Base-by-base conservation (phyloP, 2,113 vertebrate genomes). In the Thryonomys swinderianus region DNA sequence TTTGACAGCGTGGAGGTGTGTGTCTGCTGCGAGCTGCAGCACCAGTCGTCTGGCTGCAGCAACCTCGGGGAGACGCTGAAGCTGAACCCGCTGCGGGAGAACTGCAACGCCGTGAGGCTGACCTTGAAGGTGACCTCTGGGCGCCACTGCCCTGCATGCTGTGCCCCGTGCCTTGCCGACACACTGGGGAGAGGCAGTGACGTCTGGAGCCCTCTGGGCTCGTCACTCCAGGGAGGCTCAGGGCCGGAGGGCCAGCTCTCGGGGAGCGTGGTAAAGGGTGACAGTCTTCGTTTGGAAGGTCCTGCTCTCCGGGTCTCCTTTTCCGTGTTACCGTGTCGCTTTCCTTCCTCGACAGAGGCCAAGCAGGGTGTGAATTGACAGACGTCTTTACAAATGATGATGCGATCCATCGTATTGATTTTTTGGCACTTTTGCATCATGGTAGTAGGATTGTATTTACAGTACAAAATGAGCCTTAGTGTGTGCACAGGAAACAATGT, bases 1-100 rank as follows among this genome's bases (percentile, higher is more conserved):
- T 99, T 99, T 18, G 99, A 99, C 98, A 99, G 99, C 13, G 99
- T 99, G 79, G 99, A 99, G 81, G 99, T 99, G 97, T 99, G 99
- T 92, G 99, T 99, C 62, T 99, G 99, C 98, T 99, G 99, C 62
- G 99, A 99, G 97, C 98, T 99, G 55, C 99, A 99, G 97, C 99
- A 99, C 95, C 99, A 99, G 97, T 98, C 99, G 27, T 99, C 99
- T 3, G 99, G 99, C 98, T 99, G 99, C 98, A 99, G 99, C 98
- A 99, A 99, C 98, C 97, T 99, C 64, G 99, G 99, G 96, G 99
- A 99, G 98, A 99, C 99, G 0, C 98, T 99, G 98, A 99, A 99
- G 91, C 98, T 99, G 96, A 99, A 99, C 96, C 99, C 99, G 0
- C 98, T 99, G 98, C 99, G 98, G 59, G 98, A 98, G 95, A 98